Percentiles rank a stretch among this genome's conserved stretches.
Evolutionary conservation across 2,888 invertebrate genomes (phyloP).

Genomic region (Heteromurus nitidus): DNA sequence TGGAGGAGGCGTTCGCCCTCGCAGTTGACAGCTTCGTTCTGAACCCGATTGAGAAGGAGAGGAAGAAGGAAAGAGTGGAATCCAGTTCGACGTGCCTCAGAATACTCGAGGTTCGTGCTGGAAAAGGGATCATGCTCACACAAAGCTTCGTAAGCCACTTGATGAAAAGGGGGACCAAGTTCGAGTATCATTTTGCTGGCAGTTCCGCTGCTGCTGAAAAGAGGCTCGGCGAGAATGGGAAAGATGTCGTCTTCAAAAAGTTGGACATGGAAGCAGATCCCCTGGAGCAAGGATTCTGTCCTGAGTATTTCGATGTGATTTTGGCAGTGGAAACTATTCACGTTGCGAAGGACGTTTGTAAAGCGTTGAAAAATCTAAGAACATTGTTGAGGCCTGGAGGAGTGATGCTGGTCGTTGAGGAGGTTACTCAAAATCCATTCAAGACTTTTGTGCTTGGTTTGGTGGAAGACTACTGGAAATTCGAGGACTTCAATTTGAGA

Average conservation of each 20-base stretch:
- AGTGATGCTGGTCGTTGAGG: constrained; percentile 25
- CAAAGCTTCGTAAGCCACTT: too few relatives aligned
- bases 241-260: constrained; percentile 4
- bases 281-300: constrained; percentile 37
- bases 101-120: too few relatives aligned
- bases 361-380: neutral
- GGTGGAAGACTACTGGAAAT: constrained; percentile 28
- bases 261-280: constrained; percentile 46
- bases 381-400: constrained; percentile 8
- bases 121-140: too few relatives aligned
- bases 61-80: too few relatives aligned
- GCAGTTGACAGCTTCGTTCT: too few relatives aligned
- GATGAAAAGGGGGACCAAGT: too few relatives aligned
- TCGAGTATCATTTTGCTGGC: constrained; percentile 33
- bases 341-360: constrained; percentile 19
- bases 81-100: too few relatives aligned
- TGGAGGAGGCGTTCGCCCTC: too few relatives aligned
- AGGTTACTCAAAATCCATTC: neutral
- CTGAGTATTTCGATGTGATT: constrained; percentile 33
- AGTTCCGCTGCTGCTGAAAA: constrained; percentile 34
- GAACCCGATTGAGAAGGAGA: too few relatives aligned
- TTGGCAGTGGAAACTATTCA: constrained; percentile 46
- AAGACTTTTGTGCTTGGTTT: constrained; percentile 23
- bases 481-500: constrained; percentile 22
- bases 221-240: neutral